A percentile compares a stretch with the other conserved stretches of the same genome.
Conservation (phyloP, 2,797 vertebrate genomes). For the Intellagama lesueurii region DNA sequence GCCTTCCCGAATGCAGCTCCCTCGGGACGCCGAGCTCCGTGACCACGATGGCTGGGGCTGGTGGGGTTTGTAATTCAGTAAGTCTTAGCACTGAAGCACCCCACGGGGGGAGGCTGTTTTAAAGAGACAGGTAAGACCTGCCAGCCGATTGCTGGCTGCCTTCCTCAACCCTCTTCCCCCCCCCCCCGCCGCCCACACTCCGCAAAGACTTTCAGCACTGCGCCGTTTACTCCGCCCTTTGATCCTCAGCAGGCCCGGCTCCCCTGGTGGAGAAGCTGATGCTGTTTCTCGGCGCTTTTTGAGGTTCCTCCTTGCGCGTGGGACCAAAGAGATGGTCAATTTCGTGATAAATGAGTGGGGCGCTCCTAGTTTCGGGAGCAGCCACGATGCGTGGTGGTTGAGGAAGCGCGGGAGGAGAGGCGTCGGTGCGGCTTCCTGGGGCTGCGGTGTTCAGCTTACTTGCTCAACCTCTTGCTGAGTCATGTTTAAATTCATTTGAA, state of each 20-base stretch:
- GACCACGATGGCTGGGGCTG: background rate
- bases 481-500: background rate
- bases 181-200: too few species aligned
- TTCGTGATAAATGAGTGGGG: background rate
- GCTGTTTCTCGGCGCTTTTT: too few species aligned
- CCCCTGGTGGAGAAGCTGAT: too few species aligned
- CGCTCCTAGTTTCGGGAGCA: too few species aligned
- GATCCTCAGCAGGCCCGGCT: background rate
- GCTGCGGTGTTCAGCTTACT: background rate
- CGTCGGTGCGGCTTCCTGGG: too few species aligned
- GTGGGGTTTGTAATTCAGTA: background rate
- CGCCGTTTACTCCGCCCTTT: background rate
- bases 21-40: background rate
- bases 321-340: background rate
- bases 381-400: too few species aligned
- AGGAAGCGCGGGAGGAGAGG: background rate
- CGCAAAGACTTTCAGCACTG: background rate
- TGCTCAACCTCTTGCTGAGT: constrained; percentile 3
- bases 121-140: background rate
- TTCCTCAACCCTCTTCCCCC: background rate
- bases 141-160: background rate
- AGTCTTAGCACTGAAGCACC: background rate
- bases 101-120: background rate
- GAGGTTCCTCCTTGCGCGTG: too few species aligned
- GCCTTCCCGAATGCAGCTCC: background rate